Percentiles rank a stretch among this genome's conserved stretches.
These are phyloP conservation scores for Melanotaenia maccullochi DNA, from an alignment of 2,797 vertebrate genomes.

Conservation along the genomic window DNA sequence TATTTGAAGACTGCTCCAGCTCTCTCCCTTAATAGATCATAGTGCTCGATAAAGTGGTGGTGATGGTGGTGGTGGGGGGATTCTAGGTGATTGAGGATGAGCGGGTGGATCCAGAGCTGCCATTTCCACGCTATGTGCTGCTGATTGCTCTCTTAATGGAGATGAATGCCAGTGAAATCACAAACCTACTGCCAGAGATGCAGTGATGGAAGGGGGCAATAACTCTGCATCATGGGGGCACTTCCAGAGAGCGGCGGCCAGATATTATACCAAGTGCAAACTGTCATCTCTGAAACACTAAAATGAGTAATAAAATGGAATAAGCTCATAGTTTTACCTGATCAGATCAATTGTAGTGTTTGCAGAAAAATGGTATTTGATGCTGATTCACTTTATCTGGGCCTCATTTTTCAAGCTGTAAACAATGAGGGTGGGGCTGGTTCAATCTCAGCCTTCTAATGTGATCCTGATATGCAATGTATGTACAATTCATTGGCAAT, in stretches of 20 bases:
- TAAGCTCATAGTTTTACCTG: constrained; percentile 5
- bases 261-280: constrained; percentile 5
- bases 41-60: constrained; percentile 73
- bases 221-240: constrained; percentile 45
- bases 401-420: constrained; percentile 6
- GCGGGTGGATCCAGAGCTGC: constrained; percentile 46
- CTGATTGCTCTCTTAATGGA: constrained; percentile 64
- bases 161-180: constrained; percentile 59
- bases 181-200: constrained; percentile 27
- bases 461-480: neutral
- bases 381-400: constrained; percentile 5
- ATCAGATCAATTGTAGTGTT: neutral
- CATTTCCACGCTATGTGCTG: constrained; percentile 20
- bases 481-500: too few species aligned
- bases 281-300: constrained; percentile 26
- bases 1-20: constrained; percentile 72
- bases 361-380: neutral
- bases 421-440: neutral
- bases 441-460: neutral
- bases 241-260: constrained; percentile 2
- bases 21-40: constrained; percentile 80
- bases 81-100: constrained; percentile 32
- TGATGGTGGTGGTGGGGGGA: constrained; percentile 33
- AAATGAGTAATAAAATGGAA: constrained; percentile 8
- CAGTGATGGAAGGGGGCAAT: constrained; percentile 57